Percentiles rank a stretch among this genome's conserved stretches.
These are phyloP conservation scores for Paraplagusia blochii DNA, from an alignment of 2,113 vertebrate genomes.

Conservation along the genomic window DNA sequence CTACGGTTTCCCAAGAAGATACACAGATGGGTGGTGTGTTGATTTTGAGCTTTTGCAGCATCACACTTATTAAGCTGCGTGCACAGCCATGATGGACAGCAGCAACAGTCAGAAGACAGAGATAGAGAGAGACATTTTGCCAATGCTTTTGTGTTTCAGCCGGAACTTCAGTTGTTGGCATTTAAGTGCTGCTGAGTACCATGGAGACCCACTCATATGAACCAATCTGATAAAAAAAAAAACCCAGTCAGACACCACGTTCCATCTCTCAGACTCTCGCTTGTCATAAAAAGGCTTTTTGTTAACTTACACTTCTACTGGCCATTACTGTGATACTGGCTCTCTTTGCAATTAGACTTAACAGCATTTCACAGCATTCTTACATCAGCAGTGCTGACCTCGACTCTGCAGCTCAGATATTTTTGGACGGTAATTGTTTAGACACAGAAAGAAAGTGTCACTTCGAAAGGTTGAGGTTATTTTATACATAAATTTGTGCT, in stretches of 20 bases:
- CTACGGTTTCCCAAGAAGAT: neutral
- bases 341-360: constrained; percentile 26
- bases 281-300: constrained; percentile 41
- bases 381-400: constrained; percentile 35
- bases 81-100: constrained; percentile 2
- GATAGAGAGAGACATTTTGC: constrained; percentile 59
- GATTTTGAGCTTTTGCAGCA: neutral
- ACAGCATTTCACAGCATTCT: constrained; percentile 29
- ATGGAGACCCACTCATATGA: constrained; percentile 46
- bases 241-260: constrained; percentile 24
- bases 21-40: constrained; percentile 8
- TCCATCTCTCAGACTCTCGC: constrained; percentile 34
- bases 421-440: constrained; percentile 34
- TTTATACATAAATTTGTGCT: constrained; percentile 12
- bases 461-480: constrained; percentile 9
- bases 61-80: constrained; percentile 20
- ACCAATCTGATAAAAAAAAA: constrained; percentile 58
- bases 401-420: constrained; percentile 12
- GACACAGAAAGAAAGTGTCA: constrained; percentile 8
- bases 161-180: constrained; percentile 38
- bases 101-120: constrained; percentile 26
- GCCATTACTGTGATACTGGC: constrained; percentile 18
- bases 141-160: constrained; percentile 35
- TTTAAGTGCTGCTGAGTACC: constrained; percentile 36
- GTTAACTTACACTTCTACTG: constrained; percentile 38